These are phyloP conservation scores for Podarcis lilfordi DNA, from an alignment of 2,797 vertebrate species.

Conservation along the genomic window DNA sequence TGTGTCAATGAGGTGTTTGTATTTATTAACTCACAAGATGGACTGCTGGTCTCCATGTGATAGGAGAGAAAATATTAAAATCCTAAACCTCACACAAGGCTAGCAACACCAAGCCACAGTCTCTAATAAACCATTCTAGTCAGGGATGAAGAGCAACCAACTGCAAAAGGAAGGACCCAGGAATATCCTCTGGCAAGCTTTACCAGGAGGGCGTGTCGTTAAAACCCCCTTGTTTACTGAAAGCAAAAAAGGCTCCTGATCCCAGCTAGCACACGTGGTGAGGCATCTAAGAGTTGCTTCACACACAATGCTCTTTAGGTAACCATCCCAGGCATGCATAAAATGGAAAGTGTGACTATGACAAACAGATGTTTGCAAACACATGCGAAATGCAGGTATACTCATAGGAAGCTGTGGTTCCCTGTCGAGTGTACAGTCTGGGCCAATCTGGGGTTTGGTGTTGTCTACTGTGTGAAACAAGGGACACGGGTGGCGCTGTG, in stretches of 20 bases:
- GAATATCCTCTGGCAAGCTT: neutral
- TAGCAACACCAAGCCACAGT: neutral
- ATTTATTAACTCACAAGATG: slow-evolving; percentile 33
- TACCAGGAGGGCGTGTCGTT: neutral
- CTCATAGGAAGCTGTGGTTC: neutral
- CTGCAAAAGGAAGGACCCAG: slow-evolving; percentile 16
- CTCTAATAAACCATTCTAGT: slow-evolving; percentile 8
- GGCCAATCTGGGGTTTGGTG: too few species aligned
- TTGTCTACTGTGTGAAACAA: neutral
- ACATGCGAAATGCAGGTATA: too few species aligned
- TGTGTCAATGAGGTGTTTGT: neutral
- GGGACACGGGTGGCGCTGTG: too few species aligned
- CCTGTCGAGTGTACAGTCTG: neutral
- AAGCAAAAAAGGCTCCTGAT: neutral
- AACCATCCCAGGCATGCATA: neutral
- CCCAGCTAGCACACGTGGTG: neutral
- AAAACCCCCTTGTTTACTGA: neutral
- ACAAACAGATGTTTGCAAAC: neutral
- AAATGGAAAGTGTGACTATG: neutral
- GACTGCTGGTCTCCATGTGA: slow-evolving; percentile 9
- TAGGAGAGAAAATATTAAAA: neutral
- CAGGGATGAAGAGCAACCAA: slow-evolving; percentile 24
- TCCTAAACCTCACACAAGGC: neutral
- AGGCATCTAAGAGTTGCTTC: neutral
- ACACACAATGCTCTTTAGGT: neutral